phyloP scores from a whole-genome alignment of 2,888 invertebrate genomes.

The Allolobophora icterica region DNA sequence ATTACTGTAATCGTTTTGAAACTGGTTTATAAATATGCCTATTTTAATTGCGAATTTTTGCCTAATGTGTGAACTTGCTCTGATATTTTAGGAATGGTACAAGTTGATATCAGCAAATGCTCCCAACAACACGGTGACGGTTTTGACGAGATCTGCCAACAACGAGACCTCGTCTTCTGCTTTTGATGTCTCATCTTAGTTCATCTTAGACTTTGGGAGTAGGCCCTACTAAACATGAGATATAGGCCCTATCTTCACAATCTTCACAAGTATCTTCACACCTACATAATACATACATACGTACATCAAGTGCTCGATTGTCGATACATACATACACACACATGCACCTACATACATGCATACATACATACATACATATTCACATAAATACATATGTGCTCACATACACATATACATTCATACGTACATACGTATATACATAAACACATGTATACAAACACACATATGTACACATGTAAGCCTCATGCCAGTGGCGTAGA shows the following conservation, averaged over 20 bases:
- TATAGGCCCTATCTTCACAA: too few species aligned
- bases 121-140: not conserved
- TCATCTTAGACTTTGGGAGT: not conserved
- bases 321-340: too few species aligned
- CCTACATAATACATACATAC: too few species aligned
- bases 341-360: not conserved
- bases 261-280: too few species aligned
- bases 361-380: not conserved
- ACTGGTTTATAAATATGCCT: not conserved
- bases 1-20: not conserved
- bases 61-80: not conserved
- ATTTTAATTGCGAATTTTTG: not conserved
- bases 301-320: too few species aligned
- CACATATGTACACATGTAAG: too few species aligned
- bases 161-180: not conserved
- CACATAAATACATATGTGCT: not conserved
- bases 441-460: too few species aligned
- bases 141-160: not conserved
- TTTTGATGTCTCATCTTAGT: not conserved
- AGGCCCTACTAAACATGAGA: too few species aligned
- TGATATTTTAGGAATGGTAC: conserved; percentile 23
- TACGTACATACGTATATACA: not conserved
- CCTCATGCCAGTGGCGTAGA: too few species aligned
- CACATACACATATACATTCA: not conserved
- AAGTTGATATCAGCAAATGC: not conserved